These are phyloP conservation scores for Bicyclus anynana DNA, from an alignment of 1,140 invertebrate genomes.

Conservation along the genomic window DNA sequence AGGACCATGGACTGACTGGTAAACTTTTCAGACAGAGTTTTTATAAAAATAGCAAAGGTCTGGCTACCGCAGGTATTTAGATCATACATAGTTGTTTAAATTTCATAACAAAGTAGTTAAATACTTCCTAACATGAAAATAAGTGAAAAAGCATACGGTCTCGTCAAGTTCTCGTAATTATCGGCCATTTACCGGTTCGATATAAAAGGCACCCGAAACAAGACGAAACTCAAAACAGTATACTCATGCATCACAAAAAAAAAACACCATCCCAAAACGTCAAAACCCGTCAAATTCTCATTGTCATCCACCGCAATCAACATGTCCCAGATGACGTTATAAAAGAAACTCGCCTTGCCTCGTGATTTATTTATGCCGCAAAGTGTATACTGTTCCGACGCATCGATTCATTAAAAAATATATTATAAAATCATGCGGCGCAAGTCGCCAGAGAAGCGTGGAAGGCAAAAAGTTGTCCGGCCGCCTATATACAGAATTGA, in stretches of 20 bases:
- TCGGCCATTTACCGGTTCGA: slow-evolving; percentile 9
- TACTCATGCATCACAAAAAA: slow-evolving; percentile 13
- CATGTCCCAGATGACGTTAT: slow-evolving; percentile 39
- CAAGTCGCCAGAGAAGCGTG: slow-evolving; percentile 36
- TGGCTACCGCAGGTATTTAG: too few relatives aligned
- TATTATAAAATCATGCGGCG: slow-evolving; percentile 42
- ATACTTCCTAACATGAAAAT: too few relatives aligned
- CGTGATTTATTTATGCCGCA: slow-evolving; percentile 46
- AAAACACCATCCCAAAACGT: slow-evolving; percentile 21
- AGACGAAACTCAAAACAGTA: slow-evolving; percentile 26
- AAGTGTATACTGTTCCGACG: slow-evolving; percentile 32
- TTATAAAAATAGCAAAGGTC: too few relatives aligned
- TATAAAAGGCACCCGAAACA: slow-evolving; percentile 17
- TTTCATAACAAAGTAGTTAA: too few relatives aligned
- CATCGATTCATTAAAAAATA: slow-evolving; percentile 50
- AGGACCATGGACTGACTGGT: too few relatives aligned
- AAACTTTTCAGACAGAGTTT: too few relatives aligned
- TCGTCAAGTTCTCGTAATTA: too few relatives aligned
- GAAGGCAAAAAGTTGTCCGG: slow-evolving; percentile 42
- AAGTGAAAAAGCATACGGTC: too few relatives aligned
- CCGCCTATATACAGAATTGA: slow-evolving; percentile 48
- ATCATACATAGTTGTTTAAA: too few relatives aligned
- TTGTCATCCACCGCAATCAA: slow-evolving; percentile 50
- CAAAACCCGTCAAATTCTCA: slow-evolving; percentile 41
- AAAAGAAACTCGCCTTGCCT: slow-evolving; percentile 39